Evolutionary conservation across 2,888 invertebrate genomes (phyloP).

Genomic region (Macropis europaea): DNA sequence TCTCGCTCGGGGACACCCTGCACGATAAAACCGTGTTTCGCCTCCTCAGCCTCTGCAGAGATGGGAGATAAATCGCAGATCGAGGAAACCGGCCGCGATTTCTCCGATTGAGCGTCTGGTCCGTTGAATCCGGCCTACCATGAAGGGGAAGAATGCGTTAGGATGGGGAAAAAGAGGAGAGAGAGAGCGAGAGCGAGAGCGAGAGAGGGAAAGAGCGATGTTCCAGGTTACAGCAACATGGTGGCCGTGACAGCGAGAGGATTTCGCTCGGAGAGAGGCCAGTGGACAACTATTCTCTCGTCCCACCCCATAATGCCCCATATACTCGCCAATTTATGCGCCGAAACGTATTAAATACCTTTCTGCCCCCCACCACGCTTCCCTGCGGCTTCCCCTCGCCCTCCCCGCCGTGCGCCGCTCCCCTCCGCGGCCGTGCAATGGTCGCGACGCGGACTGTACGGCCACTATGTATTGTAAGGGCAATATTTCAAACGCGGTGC

Average conservation of each 20-base stretch:
- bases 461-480: constrained; percentile 71
- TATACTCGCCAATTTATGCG: constrained; percentile 78
- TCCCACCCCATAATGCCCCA: constrained; percentile 75
- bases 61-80: background rate
- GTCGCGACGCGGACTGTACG: constrained; percentile 28
- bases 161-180: constrained; percentile 1
- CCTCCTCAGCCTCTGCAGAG: no score
- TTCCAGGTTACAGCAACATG: constrained; percentile 61
- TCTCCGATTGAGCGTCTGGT: background rate
- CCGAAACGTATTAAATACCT: constrained; percentile 77
- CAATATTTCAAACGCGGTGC: constrained; percentile 75
- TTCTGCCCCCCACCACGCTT: constrained; percentile 29
- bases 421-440: constrained; percentile 41
- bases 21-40: no score
- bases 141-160: constrained; percentile 12
- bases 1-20: no score
- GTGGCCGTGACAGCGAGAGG: constrained; percentile 62
- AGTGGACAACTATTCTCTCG: constrained; percentile 51
- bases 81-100: constrained; percentile 3
- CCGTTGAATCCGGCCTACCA: background rate
- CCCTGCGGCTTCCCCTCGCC: no score
- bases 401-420: constrained; percentile 15
- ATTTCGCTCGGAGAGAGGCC: constrained; percentile 47
- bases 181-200: background rate
- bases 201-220: constrained; percentile 24